phyloP scores from a whole-genome alignment of 1,140 invertebrate genomes.

The Uloborus diversus region DNA sequence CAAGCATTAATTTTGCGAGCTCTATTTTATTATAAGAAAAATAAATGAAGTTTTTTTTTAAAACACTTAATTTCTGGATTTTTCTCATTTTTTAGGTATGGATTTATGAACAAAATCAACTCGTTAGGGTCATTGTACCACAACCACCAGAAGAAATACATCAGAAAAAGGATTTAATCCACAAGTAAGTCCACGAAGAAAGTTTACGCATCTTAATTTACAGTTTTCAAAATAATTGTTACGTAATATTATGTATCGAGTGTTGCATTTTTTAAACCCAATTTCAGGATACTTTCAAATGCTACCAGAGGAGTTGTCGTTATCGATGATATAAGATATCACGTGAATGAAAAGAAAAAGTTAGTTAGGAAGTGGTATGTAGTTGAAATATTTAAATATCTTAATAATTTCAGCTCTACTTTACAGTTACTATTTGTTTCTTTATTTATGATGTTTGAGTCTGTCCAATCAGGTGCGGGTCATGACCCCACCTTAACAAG shows the following conservation, averaged over 20 bases:
- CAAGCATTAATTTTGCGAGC: no score
- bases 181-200: constrained; percentile 44
- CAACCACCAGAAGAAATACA: constrained; percentile 77
- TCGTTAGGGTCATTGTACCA: constrained; percentile 82
- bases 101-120: constrained; percentile 82
- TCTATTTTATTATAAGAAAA: no score
- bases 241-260: no score
- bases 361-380: constrained; percentile 74
- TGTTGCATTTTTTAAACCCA: no score
- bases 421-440: no score
- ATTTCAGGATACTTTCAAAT: constrained; percentile 44
- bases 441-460: no score
- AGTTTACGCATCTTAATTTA: no score
- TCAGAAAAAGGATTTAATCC: constrained; percentile 67
- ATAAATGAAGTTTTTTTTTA: no score
- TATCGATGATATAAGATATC: constrained; percentile 80
- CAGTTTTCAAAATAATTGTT: neutral
- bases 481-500: no score
- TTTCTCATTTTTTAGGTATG: constrained; percentile 73
- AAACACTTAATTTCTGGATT: no score
- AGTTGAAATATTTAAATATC: neutral
- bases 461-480: no score
- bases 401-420: no score
- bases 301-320: constrained; percentile 75
- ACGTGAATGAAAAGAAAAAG: constrained; percentile 72